Base-by-base conservation (phyloP, 2,888 invertebrate genomes). In the Yponomeuta malinellus region DNA sequence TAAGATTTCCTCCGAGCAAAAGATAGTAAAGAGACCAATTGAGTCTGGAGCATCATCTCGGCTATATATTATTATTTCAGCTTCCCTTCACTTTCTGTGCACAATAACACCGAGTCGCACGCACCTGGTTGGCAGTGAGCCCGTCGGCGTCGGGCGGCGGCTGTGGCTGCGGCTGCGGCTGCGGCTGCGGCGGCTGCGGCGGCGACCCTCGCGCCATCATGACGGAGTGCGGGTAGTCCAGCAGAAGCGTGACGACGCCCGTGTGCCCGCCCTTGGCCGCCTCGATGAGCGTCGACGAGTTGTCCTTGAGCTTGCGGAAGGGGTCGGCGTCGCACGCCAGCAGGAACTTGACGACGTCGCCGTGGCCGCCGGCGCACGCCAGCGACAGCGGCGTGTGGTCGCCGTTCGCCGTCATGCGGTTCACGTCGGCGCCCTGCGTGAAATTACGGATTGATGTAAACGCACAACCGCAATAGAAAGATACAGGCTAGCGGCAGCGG, bases 181-280 rank as follows among this genome's bases (percentile, higher is more conserved):
- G 78, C 81, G 4, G 52, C 33, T 33, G 52, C 52, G 12, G 52
- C 72, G 77, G 74, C 79, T 78, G 74, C 81, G 76, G 75, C 76
- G 83, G 82, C 73, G 76, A 79, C 90, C 84, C 91, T 85, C 86
- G 87, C n/a, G 93, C 94, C 92, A 96, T 93, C 93, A 96, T 94
- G 85, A 96, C 95, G 81, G 96, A 95, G 90, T 97, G 97, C 48
- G 98, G 98, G 91, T 97, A 99, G 89, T 99, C 99, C 76, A 99
- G 94, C 76, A 99, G 92, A 78, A 99, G 93, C 88, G 98, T 97
- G 73, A 99, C 99, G 72, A 99, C 98, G 76, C 95, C 95, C 33
- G 98, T 98, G 89, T 99, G 99, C 0, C 99, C 99, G 70, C 99
- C 98, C 90, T 98, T 98, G 69, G 99, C 97, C 70, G 99, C 99